Conservation (phyloP, 2,888 invertebrate species). For the Melinaea marsaeus region DNA sequence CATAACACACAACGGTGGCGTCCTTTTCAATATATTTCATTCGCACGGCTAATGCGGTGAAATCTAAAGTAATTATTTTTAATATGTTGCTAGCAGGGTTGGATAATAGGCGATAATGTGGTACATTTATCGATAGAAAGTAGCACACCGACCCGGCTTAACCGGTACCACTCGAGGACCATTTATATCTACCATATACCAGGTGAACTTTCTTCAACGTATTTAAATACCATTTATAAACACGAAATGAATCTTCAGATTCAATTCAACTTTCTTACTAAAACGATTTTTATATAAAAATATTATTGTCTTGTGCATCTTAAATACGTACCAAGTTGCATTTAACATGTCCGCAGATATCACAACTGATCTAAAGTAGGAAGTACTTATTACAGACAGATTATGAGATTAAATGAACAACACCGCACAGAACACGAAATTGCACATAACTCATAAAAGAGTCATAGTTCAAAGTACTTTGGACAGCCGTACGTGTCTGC, state of each 20-base stretch:
- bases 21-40: too few species aligned
- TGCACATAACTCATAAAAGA: too few species aligned
- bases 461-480: too few species aligned
- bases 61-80: too few species aligned
- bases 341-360: slow-evolving; percentile 27
- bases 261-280: not conserved
- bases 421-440: slow-evolving; percentile 18
- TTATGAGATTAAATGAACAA: slow-evolving; percentile 24
- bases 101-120: slow-evolving; percentile 19
- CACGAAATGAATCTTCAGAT: not conserved
- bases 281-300: not conserved
- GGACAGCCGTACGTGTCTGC: too few species aligned
- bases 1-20: too few species aligned
- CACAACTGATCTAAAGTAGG: slow-evolving; percentile 50
- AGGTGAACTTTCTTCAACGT: slow-evolving; percentile 5
- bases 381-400: slow-evolving; percentile 44
- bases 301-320: not conserved
- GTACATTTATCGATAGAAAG: slow-evolving; percentile 30
- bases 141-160: slow-evolving; percentile 14
- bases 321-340: slow-evolving; percentile 13
- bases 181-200: slow-evolving; percentile 5
- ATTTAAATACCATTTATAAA: slow-evolving; percentile 7
- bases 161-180: slow-evolving; percentile 17
- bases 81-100: not conserved
- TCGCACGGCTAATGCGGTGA: too few species aligned